A percentile compares a stretch with the other conserved stretches of the same genome.
phyloP scores from a whole-genome alignment of 2,888 invertebrate genomes.

The Urechis unicinctus region DNA sequence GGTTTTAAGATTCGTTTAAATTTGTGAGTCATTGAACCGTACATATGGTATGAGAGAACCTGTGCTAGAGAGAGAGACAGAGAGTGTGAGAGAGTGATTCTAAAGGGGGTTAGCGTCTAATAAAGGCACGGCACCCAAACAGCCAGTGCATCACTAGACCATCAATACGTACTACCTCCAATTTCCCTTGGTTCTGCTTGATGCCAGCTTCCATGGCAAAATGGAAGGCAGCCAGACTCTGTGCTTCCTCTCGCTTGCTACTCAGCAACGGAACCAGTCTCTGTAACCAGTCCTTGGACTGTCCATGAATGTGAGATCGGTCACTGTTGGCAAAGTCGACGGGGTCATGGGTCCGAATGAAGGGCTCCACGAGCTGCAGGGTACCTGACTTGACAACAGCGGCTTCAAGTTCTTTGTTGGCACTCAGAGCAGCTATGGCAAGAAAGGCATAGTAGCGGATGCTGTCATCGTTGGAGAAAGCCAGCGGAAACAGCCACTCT shows the following conservation, averaged over 20 bases:
- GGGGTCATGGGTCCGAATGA: conserved; percentile 89
- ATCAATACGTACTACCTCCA: conserved; percentile 30
- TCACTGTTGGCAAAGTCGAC: conserved; percentile 76
- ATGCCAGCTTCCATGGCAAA: conserved; percentile 98
- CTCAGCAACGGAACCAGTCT: conserved; percentile 87
- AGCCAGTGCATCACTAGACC: too few relatives aligned
- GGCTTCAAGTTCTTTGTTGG: conserved; percentile 96
- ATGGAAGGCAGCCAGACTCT: conserved; percentile 95
- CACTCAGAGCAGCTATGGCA: conserved; percentile 91
- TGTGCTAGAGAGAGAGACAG: too few relatives aligned
- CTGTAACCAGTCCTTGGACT: conserved; percentile 90
- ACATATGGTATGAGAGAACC: too few relatives aligned
- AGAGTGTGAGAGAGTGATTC: too few relatives aligned
- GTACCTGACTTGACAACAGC: conserved; percentile 95
- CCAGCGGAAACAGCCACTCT: conserved; percentile 93
- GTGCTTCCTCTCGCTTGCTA: conserved; percentile 90
- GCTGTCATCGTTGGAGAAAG: conserved; percentile 89
- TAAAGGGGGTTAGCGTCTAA: too few relatives aligned
- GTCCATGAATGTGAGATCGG: conserved; percentile 86
- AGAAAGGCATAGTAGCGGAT: conserved; percentile 86
- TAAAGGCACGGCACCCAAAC: too few relatives aligned
- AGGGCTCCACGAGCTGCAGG: conserved; percentile 90
- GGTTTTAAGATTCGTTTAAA: too few relatives aligned
- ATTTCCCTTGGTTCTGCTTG: conserved; percentile 63
- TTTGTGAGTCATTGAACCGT: too few relatives aligned